Percentiles rank a stretch among this genome's conserved stretches.
phyloP scores from a whole-genome alignment of 2,888 invertebrate species.

The Stenolophus ochropezus region DNA sequence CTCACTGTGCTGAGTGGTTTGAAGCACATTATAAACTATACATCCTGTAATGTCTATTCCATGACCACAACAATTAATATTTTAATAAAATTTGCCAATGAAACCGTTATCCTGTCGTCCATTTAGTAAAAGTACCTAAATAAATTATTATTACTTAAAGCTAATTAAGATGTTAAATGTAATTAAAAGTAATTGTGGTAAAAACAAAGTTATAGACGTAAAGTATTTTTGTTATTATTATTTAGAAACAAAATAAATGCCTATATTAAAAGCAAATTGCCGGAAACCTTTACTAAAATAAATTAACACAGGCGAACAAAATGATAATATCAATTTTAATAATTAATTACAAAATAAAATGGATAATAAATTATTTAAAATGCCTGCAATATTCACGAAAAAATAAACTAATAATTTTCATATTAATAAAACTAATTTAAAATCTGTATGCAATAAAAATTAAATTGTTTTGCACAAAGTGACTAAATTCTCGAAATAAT shows the following conservation, averaged over 20 bases:
- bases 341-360: background rate
- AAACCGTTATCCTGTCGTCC: background rate
- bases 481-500: background rate
- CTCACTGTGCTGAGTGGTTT: background rate
- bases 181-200: background rate
- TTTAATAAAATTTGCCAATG: background rate
- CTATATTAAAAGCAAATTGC: background rate
- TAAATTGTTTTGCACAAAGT: background rate
- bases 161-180: background rate
- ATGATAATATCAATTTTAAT: background rate
- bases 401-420: background rate
- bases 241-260: background rate
- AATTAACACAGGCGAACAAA: background rate
- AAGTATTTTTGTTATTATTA: too few species aligned
- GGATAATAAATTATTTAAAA: background rate
- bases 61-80: background rate
- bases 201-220: too few species aligned
- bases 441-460: background rate
- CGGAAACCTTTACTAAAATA: background rate
- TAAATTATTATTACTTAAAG: background rate
- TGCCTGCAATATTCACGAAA: background rate
- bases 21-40: background rate
- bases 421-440: background rate
- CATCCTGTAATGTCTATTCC: background rate
- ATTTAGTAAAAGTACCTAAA: background rate